Evolutionary conservation across 2,888 invertebrate species (phyloP).

Genomic region (Athetis lepigone): DNA sequence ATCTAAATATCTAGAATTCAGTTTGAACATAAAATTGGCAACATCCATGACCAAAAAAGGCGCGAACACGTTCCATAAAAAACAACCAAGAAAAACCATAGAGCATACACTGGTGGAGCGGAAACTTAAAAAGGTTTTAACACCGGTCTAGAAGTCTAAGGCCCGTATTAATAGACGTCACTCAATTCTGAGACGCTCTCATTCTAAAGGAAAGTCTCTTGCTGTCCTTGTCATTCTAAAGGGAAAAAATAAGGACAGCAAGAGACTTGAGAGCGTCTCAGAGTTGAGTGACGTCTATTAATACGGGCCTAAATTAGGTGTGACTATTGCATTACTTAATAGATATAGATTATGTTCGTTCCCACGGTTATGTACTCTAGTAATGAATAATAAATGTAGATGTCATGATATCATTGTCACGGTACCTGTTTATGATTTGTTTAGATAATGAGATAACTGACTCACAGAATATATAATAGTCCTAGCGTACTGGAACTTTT

Average conservation of each 20-base stretch:
- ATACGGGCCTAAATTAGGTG: constrained; percentile 39
- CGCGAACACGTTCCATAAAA: constrained; percentile 34
- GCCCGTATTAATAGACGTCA: too few relatives aligned
- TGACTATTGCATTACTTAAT: constrained; percentile 31
- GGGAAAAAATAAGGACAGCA: too few relatives aligned
- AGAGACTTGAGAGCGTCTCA: too few relatives aligned
- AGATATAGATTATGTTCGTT: constrained; percentile 34
- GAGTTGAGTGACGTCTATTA: too few relatives aligned
- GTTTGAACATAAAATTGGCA: constrained; percentile 44
- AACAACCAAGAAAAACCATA: constrained; percentile 51
- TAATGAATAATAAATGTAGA: constrained; percentile 52
- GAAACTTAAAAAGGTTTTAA: constrained; percentile 49
- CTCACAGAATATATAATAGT: too few relatives aligned
- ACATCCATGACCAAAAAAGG: constrained; percentile 33
- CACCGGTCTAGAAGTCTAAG: constrained; percentile 22
- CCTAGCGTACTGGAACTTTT: too few relatives aligned
- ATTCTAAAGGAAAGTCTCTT: too few relatives aligned
- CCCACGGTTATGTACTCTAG: constrained; percentile 41
- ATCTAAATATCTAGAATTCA: constrained; percentile 23
- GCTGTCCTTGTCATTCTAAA: too few relatives aligned
- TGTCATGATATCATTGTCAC: constrained; percentile 56
- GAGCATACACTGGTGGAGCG: constrained; percentile 32
- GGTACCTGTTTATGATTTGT: constrained; percentile 32
- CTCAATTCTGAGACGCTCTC: too few relatives aligned
- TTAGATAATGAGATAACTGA: constrained; percentile 33